Percentiles rank a stretch among this genome's conserved stretches.
phyloP scores from a whole-genome alignment of 2,888 invertebrate species.

The Hesperia comma region DNA sequence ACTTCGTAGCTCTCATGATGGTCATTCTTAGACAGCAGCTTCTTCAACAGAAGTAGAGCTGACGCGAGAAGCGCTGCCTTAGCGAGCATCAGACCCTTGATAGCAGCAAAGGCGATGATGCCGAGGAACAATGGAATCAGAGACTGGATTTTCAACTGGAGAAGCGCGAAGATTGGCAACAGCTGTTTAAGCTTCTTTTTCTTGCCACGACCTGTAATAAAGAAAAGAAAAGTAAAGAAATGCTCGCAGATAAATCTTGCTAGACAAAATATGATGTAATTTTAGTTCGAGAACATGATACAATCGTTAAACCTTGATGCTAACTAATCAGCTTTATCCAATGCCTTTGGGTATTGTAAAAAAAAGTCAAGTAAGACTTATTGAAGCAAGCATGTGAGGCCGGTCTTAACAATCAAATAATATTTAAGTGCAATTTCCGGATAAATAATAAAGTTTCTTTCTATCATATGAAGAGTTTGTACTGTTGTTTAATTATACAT shows the following conservation, averaged over 20 bases:
- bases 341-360: neutral
- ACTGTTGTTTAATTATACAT: too few relatives aligned
- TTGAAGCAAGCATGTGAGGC: too few relatives aligned
- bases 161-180: conserved; percentile 88
- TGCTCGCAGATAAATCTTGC: neutral
- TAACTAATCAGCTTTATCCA: neutral
- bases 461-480: too few relatives aligned
- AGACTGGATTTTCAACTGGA: conserved; percentile 91
- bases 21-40: conserved; percentile 88
- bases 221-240: conserved; percentile 22
- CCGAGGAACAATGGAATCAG: conserved; percentile 90
- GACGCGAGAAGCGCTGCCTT: conserved; percentile 92
- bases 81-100: conserved; percentile 93
- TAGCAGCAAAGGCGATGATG: conserved; percentile 89
- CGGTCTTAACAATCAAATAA: too few relatives aligned
- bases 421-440: too few relatives aligned
- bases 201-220: conserved; percentile 88
- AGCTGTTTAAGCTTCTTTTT: conserved; percentile 91
- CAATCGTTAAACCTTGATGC: too few relatives aligned
- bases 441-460: too few relatives aligned
- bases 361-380: neutral
- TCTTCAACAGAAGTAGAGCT: conserved; percentile 86
- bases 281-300: neutral
- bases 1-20: conserved; percentile 90
- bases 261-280: neutral